Evolutionary conservation across 2,888 invertebrate genomes (phyloP), one percentile per base, ranked within the genome.

Genomic region (Vanessa cardui): DNA sequence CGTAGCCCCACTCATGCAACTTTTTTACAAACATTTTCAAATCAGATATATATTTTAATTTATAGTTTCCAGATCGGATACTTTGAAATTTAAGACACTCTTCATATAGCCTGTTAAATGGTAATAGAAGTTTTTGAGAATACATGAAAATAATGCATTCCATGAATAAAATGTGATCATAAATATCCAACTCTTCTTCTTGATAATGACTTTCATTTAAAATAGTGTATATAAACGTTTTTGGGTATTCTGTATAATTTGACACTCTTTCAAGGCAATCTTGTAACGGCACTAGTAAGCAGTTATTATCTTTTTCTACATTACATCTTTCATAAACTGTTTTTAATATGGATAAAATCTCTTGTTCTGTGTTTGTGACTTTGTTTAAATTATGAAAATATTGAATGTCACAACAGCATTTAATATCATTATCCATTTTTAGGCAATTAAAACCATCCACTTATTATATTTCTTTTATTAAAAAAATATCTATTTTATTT

Each of bases 201-300:
- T 26, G n/a, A n/a, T 20, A 21, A 2, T 50, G 33, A n/a, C 50
- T 47, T 21, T 47, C 49, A 26, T 49, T 56, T 56, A 63, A 20
- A 18, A 72, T 12, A 67, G 66, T 15, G 4, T 56, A 21, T 15
- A 68, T 45, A 26, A 54, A 26, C 3, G 31, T 39, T 65, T 64
- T 72, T 46, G 78, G 69, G 6, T 74, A 66, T 7, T 72, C 80
- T 44, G 83, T 82, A 52, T 85, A 85, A 63, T 71, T 74, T 20
- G 74, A 66, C 6, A 77, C 79, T 67, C 83, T 77, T 49, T 75
- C 75, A 71, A 73, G 69, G 62, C 70, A 64, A 33, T 80, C 72
- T 63, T 77, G 70, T 63, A 84, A 33, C n/a, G 80, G 78, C 52
- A 76, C 63, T 26, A 70, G 52, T 62, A 83, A 69, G 6, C 49